phyloP scores from a whole-genome alignment of 2,797 vertebrate species.

The Florisuga fusca region DNA sequence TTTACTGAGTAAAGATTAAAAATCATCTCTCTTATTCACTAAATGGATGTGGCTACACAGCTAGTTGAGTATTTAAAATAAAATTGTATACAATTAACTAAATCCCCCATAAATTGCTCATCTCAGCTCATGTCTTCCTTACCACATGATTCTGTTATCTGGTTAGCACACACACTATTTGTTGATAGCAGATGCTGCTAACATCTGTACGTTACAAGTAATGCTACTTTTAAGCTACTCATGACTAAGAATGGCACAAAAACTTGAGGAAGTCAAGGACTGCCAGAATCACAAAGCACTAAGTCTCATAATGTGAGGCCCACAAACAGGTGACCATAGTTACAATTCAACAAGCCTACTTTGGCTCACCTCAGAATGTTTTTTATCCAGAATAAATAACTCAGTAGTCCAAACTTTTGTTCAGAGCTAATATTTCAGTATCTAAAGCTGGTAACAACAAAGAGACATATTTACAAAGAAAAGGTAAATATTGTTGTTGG shows the following conservation, averaged over 20 bases:
- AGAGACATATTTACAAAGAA: background rate
- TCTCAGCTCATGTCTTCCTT: conserved; percentile 9
- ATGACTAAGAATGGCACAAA: background rate
- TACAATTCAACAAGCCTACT: background rate
- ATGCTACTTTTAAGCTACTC: background rate
- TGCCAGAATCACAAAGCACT: background rate
- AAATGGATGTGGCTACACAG: background rate
- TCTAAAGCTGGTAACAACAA: background rate
- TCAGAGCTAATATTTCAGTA: background rate
- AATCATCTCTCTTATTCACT: background rate
- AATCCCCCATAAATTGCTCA: background rate
- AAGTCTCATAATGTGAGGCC: background rate
- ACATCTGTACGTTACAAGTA: background rate
- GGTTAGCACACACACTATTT: background rate
- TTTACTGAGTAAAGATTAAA: background rate
- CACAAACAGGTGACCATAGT: background rate
- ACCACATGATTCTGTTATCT: background rate
- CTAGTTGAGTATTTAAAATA: conserved; percentile 4
- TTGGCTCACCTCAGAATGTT: background rate
- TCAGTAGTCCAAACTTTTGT: background rate
- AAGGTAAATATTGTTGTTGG: background rate
- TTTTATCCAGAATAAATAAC: background rate
- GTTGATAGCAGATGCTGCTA: background rate
- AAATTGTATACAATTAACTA: conserved; percentile 20
- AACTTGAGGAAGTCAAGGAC: background rate